These are phyloP conservation scores for Andricus curvator DNA, from an alignment of 2,888 invertebrate species.

Conservation along the genomic window DNA sequence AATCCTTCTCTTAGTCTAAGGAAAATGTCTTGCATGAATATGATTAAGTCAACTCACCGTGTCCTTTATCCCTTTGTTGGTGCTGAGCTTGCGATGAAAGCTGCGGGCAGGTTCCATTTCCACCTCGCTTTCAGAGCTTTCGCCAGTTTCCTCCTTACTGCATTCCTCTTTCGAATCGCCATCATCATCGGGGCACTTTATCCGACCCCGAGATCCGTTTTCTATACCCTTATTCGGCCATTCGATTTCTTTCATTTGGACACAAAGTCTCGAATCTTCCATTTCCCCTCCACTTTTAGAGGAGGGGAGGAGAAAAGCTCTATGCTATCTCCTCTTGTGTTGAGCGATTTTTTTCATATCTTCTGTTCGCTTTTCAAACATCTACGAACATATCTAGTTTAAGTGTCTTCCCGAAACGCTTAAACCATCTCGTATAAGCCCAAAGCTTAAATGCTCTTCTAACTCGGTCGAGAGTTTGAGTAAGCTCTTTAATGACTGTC, in stretches of 20 bases:
- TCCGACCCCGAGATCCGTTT: conserved; percentile 3
- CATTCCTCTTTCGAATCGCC: conserved; percentile 14
- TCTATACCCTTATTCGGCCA: conserved; percentile 3
- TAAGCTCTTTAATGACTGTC: conserved; percentile 12
- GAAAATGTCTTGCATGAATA: conserved; percentile 18
- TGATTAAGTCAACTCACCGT: conserved; percentile 82
- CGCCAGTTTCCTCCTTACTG: conserved; percentile 76
- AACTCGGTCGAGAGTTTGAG: conserved; percentile 14
- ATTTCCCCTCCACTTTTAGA: conserved; percentile 22
- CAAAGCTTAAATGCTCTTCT: background rate
- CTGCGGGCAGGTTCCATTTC: conserved; percentile 89
- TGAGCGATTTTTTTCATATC: background rate
- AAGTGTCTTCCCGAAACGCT: conserved; percentile 16
- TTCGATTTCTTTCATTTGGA: conserved; percentile 12
- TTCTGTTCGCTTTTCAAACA: background rate
- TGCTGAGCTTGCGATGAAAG: conserved; percentile 89
- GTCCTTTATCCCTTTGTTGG: conserved; percentile 89
- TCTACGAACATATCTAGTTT: background rate
- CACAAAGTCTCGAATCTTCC: conserved; percentile 2
- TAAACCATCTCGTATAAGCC: background rate
- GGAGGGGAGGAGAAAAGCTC: background rate
- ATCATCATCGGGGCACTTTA: conserved; percentile 20
- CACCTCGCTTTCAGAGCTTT: conserved; percentile 90
- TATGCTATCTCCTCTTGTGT: conserved; percentile 1
- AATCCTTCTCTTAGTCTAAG: too few species aligned